Evolutionary conservation across 2,888 invertebrate species (phyloP).

Genomic region (Eupithecia subfuscata): DNA sequence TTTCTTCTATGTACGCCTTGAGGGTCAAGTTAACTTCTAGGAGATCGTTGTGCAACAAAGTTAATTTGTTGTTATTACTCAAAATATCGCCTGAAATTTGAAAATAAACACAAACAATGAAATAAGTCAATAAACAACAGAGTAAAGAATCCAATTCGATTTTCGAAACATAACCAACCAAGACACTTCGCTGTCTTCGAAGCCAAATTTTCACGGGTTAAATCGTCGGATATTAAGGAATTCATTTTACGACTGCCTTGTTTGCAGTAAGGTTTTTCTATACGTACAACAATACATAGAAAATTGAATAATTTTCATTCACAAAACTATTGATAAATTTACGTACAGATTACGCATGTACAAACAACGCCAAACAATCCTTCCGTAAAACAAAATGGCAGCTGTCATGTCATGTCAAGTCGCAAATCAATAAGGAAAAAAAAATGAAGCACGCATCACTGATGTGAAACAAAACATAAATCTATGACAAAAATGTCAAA

Average conservation of each 20-base stretch:
- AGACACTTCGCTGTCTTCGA: conserved; percentile 70
- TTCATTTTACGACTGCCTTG: conserved; percentile 72
- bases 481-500: neutral
- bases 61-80: conserved; percentile 65
- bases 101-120: conserved; percentile 38
- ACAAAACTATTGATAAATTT: conserved; percentile 38
- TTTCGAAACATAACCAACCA: conserved; percentile 78
- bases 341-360: conserved; percentile 26
- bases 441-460: neutral
- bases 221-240: conserved; percentile 74
- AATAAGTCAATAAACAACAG: conserved; percentile 61
- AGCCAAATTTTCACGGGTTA: conserved; percentile 71
- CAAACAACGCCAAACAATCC: conserved; percentile 31
- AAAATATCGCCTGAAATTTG: conserved; percentile 75
- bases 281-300: conserved; percentile 38
- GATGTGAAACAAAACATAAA: neutral
- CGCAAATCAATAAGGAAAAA: neutral
- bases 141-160: conserved; percentile 62
- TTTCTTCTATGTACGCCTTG: conserved; percentile 73
- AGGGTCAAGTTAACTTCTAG: conserved; percentile 78
- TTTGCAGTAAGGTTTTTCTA: conserved; percentile 53
- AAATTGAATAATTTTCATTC: conserved; percentile 37
- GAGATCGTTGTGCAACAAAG: conserved; percentile 68
- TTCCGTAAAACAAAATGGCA: conserved; percentile 40
- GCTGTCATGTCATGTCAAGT: neutral